Conservation (phyloP, 1,140 invertebrate species). For the Stenopsyche tienmushanensis region DNA sequence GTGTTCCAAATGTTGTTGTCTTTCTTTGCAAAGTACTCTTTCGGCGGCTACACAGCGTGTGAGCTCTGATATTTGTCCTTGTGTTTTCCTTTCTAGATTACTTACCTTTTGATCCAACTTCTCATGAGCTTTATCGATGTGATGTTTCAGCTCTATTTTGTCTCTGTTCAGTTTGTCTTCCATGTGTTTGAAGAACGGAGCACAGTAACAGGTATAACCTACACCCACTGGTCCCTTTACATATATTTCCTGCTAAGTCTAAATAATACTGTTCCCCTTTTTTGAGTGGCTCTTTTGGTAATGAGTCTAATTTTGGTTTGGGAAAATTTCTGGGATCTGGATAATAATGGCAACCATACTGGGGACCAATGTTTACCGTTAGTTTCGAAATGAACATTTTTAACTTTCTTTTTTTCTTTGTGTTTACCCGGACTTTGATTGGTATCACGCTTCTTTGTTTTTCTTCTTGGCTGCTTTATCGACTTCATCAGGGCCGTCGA, state of each 20-base stretch:
- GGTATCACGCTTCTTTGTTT: conserved; percentile 49
- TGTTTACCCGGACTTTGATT: conserved; percentile 49
- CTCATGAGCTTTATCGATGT: conserved; percentile 79
- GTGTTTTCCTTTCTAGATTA: conserved; percentile 75
- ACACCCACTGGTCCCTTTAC: conserved; percentile 91
- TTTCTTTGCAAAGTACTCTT: conserved; percentile 64
- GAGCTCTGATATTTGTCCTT: conserved; percentile 73
- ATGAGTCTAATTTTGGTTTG: conserved; percentile 77
- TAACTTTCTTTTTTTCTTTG: conserved; percentile 55
- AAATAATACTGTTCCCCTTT: conserved; percentile 93
- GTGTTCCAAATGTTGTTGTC: conserved; percentile 67
- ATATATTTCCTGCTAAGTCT: conserved; percentile 93
- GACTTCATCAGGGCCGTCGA: conserved; percentile 49
- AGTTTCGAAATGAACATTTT: conserved; percentile 54
- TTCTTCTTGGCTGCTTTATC: conserved; percentile 43
- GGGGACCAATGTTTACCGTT: conserved; percentile 70
- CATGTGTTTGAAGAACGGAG: conserved; percentile 78
- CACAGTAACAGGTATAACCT: conserved; percentile 80
- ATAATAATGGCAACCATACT: conserved; percentile 87
- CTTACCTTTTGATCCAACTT: conserved; percentile 78
- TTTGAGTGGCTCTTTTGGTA: conserved; percentile 81
- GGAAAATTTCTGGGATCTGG: conserved; percentile 81
- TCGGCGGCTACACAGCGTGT: conserved; percentile 66
- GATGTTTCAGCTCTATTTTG: conserved; percentile 80
- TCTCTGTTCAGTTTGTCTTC: conserved; percentile 83